A percentile compares a stretch with the other conserved stretches of the same genome.
Conservation (phyloP, 1,140 invertebrate species). For the Himalopsyche phryganea region DNA sequence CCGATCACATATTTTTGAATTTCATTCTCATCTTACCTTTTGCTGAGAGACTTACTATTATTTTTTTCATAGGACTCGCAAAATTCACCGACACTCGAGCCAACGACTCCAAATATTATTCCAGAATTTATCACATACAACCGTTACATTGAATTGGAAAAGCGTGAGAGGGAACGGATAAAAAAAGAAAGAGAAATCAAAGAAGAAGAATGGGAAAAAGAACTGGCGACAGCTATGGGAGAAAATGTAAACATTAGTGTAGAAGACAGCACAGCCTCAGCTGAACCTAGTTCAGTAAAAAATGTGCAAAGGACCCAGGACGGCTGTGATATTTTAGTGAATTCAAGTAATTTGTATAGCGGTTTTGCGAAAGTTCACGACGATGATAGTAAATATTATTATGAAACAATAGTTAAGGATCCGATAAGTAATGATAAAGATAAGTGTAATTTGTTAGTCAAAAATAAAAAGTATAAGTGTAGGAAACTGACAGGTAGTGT, state of each 20-base stretch:
- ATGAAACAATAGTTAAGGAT: conserved; percentile 8
- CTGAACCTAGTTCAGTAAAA: not conserved
- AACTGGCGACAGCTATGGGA: conserved; percentile 63
- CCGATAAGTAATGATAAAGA: not conserved
- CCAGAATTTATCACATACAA: conserved; percentile 68
- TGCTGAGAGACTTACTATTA: too few relatives aligned
- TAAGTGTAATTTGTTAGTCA: not conserved
- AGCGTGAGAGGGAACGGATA: conserved; percentile 55
- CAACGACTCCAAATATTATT: conserved; percentile 38
- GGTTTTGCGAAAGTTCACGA: conserved; percentile 21
- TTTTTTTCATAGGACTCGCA: conserved; percentile 37
- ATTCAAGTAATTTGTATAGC: conserved; percentile 9
- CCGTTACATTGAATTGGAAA: conserved; percentile 63
- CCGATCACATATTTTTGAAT: too few relatives aligned
- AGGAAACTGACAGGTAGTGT: not conserved
- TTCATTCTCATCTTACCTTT: too few relatives aligned
- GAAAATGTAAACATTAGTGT: conserved; percentile 6
- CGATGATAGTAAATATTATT: conserved; percentile 4
- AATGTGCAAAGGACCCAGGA: conserved; percentile 23
- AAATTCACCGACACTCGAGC: conserved; percentile 39
- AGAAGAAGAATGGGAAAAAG: conserved; percentile 68
- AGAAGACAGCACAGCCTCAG: not conserved
- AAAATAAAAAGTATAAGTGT: not conserved
- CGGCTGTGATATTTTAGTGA: conserved; percentile 32
- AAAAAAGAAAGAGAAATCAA: conserved; percentile 61